A percentile compares a stretch with the other conserved stretches of the same genome.
Conservation (phyloP, 2,797 vertebrate genomes). For the Squalus acanthias region DNA sequence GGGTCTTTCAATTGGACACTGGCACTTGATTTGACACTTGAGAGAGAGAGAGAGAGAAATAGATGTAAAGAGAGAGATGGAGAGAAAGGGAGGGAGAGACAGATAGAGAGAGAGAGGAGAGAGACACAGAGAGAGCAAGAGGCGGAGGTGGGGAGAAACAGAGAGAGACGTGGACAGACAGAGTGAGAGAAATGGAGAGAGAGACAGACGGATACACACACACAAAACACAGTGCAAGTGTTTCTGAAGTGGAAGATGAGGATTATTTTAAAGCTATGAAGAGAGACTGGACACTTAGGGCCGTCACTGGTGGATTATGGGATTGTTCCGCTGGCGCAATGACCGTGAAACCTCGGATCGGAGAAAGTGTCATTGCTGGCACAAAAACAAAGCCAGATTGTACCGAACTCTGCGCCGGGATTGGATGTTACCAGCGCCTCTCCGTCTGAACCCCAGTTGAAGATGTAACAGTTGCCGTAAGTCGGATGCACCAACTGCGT, state of each 20-base stretch:
- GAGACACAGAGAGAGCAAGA: not conserved
- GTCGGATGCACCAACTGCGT: slow-evolving; percentile 63
- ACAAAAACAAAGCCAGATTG: slow-evolving; percentile 39
- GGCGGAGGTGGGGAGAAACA: not conserved
- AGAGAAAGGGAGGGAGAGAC: not conserved
- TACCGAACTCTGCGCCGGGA: slow-evolving; percentile 65
- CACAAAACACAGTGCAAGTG: not conserved
- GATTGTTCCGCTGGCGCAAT: not conserved
- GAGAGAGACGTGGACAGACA: not conserved
- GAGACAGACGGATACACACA: not conserved
- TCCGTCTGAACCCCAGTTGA: slow-evolving; percentile 66
- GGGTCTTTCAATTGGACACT: not conserved
- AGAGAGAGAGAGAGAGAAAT: too few species aligned
- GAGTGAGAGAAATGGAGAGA: not conserved
- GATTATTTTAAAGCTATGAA: not conserved
- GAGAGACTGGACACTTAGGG: not conserved
- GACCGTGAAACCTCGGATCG: not conserved
- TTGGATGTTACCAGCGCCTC: slow-evolving; percentile 59
- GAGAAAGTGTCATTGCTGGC: not conserved
- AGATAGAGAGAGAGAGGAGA: not conserved
- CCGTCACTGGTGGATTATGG: not conserved
- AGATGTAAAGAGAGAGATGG: not conserved
- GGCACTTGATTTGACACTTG: not conserved
- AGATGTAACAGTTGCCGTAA: slow-evolving; percentile 71
- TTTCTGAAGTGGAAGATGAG: not conserved